Evolutionary conservation across 2,113 vertebrate genomes (phyloP), one percentile per base, ranked within the genome.

Genomic region (Fregetta grallaria): DNA sequence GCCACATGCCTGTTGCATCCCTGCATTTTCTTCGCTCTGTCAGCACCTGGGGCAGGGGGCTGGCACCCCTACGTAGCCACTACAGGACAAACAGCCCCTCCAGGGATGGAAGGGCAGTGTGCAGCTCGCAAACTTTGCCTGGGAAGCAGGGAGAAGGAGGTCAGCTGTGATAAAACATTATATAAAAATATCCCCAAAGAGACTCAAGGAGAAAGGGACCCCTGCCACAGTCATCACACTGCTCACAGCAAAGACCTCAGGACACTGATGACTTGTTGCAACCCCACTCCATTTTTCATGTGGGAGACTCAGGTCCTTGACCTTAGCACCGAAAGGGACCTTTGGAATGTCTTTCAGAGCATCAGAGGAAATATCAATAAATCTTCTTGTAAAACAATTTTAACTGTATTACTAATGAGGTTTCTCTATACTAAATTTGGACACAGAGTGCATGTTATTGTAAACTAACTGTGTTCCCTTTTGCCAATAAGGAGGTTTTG

Each of bases 21-120:
- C 15, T 59, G 32, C 6, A 10, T 58, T 63, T 26, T 16, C 47
- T 80, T 62, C 0, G 0, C 25, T 42, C 22, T 49, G 20, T 11
- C 5, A 73, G 13, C 2, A 1, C 27, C 13, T 2, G 5, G 26
- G 38, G 11, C 10, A 77, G 68, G 21, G 17, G 17, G 2, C 10
- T 71, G 36, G 9, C 47, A 67, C 6, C 9, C 19, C 20, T n/a
- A 2, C 3, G 0, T 32, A 71, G 58, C 26, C 58, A 49, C 23
- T 79, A 29, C 13, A 2, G 32, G 15, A 72, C 32, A 79, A 42
- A 53, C 3, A 72, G 25, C 12, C 62, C 38, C 53, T 44, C 18
- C 1, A 1, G 50, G 3, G 7, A 29, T 6, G 11, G 45, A 23
- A 90, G 15, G 27, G 45, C 56, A 47, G 56, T 6, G 0, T 32